phyloP scores from a whole-genome alignment of 2,797 vertebrate species.

The Neosilurus hyrtlii region DNA sequence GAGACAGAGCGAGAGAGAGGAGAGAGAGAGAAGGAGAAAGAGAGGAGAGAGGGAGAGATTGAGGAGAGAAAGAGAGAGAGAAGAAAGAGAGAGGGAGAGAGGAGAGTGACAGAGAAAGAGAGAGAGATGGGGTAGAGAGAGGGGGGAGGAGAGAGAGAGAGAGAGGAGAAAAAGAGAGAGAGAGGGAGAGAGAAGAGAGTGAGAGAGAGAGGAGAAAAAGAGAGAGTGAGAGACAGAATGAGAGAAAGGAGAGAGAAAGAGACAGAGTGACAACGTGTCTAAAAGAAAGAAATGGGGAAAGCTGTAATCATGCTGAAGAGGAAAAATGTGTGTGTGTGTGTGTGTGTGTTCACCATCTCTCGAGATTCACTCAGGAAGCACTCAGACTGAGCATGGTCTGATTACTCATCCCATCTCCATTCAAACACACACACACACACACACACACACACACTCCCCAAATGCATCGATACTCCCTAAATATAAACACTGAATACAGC shows the following conservation, averaged over 20 bases:
- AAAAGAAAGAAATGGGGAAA: slow-evolving; percentile 12
- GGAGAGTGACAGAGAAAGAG: not conserved
- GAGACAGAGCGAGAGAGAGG: not conserved
- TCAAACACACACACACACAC: not conserved
- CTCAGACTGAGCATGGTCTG: slow-evolving; percentile 23
- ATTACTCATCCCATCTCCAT: slow-evolving; percentile 18
- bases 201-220: not conserved
- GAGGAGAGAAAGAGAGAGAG: too few species aligned
- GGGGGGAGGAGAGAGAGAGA: not conserved
- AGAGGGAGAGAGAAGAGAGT: not conserved
- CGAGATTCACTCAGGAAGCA: slow-evolving; percentile 28
- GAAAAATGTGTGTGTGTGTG: slow-evolving; percentile 28
- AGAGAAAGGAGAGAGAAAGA: not conserved
- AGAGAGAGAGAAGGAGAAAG: too few species aligned
- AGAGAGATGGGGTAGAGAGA: not conserved
- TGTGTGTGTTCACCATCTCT: slow-evolving; percentile 29
- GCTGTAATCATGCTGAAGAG: slow-evolving; percentile 15
- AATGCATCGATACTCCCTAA: slow-evolving; percentile 12
- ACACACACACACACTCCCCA: slow-evolving; percentile 19
- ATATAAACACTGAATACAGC: slow-evolving; percentile 20
- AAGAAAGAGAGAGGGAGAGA: too few species aligned
- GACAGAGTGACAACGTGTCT: not conserved
- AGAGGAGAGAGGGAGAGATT: not conserved
- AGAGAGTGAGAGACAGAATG: not conserved
- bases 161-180: not conserved